Conservation (phyloP, 2,888 invertebrate species). For the Nebria salina region DNA sequence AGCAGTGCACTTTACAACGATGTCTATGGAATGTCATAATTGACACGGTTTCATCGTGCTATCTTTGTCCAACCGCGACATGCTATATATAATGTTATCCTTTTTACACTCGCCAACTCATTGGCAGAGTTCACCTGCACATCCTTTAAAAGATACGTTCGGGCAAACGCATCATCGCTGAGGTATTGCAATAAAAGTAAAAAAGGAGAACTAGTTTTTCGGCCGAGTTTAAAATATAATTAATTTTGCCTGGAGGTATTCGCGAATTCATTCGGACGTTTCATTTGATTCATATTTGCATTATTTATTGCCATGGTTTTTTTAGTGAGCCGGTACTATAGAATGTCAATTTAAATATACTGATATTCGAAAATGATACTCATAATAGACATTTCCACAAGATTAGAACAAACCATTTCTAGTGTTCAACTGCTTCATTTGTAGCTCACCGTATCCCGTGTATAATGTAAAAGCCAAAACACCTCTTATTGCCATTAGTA, state of each 20-base stretch:
- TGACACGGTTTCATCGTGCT: slow-evolving; percentile 30
- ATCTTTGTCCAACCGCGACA: slow-evolving; percentile 13
- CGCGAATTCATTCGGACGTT: neutral
- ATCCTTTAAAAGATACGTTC: slow-evolving; percentile 31
- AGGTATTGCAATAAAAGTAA: slow-evolving; percentile 1
- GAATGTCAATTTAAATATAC: neutral
- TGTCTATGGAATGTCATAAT: slow-evolving; percentile 43
- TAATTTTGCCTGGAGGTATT: neutral
- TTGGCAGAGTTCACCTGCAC: slow-evolving; percentile 26
- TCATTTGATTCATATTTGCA: neutral
- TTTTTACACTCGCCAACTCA: neutral
- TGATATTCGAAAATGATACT: neutral
- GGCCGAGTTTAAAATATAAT: neutral
- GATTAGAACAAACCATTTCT: too few relatives aligned
- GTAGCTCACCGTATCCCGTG: too few relatives aligned
- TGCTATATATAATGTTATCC: slow-evolving; percentile 6
- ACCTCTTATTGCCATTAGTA: too few relatives aligned
- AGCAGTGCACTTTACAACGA: slow-evolving; percentile 21
- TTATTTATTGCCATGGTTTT: neutral
- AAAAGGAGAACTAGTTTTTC: neutral
- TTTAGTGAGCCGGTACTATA: neutral
- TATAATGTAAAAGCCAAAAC: too few relatives aligned
- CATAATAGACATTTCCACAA: too few relatives aligned
- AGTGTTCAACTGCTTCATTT: too few relatives aligned
- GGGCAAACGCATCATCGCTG: neutral